A percentile compares a stretch with the other conserved stretches of the same genome.
Evolutionary conservation across 2,113 vertebrate genomes (phyloP).

Genomic region (Nibea albiflora): DNA sequence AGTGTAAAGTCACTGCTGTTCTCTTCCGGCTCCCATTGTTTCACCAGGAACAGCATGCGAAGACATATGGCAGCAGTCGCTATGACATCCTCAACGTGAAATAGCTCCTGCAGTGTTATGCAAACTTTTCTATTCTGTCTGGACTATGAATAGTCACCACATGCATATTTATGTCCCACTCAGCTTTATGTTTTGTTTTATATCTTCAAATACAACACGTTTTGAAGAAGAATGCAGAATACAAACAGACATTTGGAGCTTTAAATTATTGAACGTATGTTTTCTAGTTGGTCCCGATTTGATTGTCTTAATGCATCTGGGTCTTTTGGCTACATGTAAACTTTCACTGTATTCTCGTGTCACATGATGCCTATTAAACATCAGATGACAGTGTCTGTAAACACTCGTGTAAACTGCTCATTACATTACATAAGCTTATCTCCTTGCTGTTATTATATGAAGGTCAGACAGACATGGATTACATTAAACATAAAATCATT

Average conservation of each 20-base stretch:
- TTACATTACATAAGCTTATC: constrained; percentile 23
- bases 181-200: not conserved
- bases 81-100: not conserved
- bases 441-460: constrained; percentile 3
- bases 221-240: not conserved
- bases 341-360: not conserved
- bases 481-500: constrained; percentile 30
- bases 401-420: constrained; percentile 1
- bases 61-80: not conserved
- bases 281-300: too few relatives aligned
- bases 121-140: not conserved
- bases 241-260: too few relatives aligned
- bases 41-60: not conserved
- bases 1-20: not conserved
- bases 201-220: not conserved
- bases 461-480: constrained; percentile 11
- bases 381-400: not conserved
- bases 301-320: not conserved
- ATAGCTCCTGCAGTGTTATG: not conserved
- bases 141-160: not conserved
- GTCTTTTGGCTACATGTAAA: not conserved
- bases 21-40: not conserved
- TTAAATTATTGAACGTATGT: too few relatives aligned
- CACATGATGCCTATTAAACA: not conserved
- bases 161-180: not conserved